phyloP scores from a whole-genome alignment of 2,888 invertebrate species.

The Trichacis sp. region DNA sequence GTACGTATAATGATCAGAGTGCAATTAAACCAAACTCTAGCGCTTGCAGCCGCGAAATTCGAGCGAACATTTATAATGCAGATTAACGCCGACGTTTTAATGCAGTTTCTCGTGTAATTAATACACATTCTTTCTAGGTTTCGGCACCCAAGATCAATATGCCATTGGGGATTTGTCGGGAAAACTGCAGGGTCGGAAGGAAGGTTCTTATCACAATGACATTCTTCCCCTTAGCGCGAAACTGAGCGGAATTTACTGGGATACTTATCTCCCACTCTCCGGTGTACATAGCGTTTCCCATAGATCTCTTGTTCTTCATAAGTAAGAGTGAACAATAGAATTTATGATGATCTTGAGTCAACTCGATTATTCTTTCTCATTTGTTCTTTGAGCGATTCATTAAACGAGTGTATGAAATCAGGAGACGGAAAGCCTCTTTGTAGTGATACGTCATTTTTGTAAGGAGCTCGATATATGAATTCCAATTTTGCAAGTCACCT shows the following conservation, averaged over 20 bases:
- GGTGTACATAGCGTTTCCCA: constrained; percentile 85
- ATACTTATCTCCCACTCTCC: constrained; percentile 85
- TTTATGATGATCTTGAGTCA: not conserved
- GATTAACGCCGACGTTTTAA: constrained; percentile 5
- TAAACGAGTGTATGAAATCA: no score
- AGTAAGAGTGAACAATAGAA: constrained; percentile 68
- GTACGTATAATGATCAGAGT: not conserved
- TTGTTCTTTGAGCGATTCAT: no score
- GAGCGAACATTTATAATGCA: constrained; percentile 1
- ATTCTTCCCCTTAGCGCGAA: constrained; percentile 80
- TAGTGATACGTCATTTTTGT: no score
- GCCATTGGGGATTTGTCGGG: constrained; percentile 91
- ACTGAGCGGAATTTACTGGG: constrained; percentile 83
- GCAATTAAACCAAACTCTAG: not conserved
- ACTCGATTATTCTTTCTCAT: not conserved
- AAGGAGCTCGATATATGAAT: no score
- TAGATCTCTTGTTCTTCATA: constrained; percentile 82
- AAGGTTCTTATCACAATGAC: constrained; percentile 77
- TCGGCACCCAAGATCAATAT: constrained; percentile 90
- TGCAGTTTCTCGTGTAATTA: not conserved
- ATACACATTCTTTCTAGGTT: constrained; percentile 68
- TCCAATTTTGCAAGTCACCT: no score
- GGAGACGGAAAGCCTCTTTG: no score
- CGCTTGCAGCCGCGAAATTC: not conserved
- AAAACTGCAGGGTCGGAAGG: constrained; percentile 82